Base-by-base conservation (phyloP, 2,797 vertebrate species). In the Sebastes baramenuke region DNA sequence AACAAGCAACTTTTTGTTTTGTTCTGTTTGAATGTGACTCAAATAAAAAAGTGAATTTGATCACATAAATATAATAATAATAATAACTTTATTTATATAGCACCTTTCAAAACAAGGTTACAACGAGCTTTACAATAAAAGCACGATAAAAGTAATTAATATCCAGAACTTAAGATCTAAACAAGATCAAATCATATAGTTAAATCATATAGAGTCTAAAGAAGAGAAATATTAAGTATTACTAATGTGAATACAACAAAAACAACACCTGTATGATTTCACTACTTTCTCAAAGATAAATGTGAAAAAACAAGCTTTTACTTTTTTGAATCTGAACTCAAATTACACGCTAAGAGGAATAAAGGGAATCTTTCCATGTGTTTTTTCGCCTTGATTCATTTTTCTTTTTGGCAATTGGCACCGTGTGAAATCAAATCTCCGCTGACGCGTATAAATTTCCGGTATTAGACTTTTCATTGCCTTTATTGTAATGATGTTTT, bases 381-480 rank as follows among this genome's bases (percentile, higher is more conserved):
- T 79, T 83, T 87, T n/a, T 52, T 46, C 9, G 1, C 56, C 49
- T 77, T 68, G 55, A 81, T 83, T 72, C 29, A 16, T 85, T 78
- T 87, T 85, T 61, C 42, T 36, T 81, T 73, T 75, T 83, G 73
- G 72, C 81, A 75, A 46, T 22, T 75, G 34, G 2, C 34, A 68
- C 59, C 62, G 77, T 80, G 80, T 78, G 68, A 90, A 84, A 87
- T 83, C 71, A 85, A 81, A 87, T 88, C 82, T 87, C 52, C 0
- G 6, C 67, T 54, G 74, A 83, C 24, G 55, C 16, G 0, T 71
- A 52, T 82, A 77, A 82, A 91, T 93, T 88, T 93, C 87, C 72
- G 55, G 87, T 82, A 81, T 90, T 93, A 79, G 24, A 70, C 49
- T 81, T 91, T 90, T 89, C 54, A 67, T 83, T 79, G 79, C 77